phyloP scores from a whole-genome alignment of 2,113 vertebrate genomes.

The Leucoraja erinaceus region DNA sequence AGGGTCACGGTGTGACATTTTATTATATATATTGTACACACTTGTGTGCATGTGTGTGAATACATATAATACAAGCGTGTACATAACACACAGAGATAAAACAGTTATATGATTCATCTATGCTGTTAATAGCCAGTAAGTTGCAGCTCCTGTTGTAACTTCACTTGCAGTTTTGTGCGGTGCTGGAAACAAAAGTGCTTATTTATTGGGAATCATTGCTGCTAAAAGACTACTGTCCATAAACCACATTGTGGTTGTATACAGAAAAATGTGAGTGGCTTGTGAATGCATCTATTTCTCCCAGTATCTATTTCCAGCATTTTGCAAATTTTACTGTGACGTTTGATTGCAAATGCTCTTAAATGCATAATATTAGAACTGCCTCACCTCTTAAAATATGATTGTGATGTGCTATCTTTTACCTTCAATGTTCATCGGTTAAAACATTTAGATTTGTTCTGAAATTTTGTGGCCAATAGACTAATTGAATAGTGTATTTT shows the following conservation, averaged over 20 bases:
- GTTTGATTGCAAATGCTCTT: constrained; percentile 10
- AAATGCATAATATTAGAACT: neutral
- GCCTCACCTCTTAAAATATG: neutral
- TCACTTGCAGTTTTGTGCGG: constrained; percentile 74
- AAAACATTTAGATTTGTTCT: constrained; percentile 16
- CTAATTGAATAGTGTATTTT: neutral
- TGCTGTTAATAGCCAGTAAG: constrained; percentile 74
- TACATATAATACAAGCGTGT: neutral
- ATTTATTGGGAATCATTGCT: constrained; percentile 96
- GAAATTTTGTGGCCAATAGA: neutral
- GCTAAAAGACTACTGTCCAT: constrained; percentile 99
- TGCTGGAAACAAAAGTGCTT: constrained; percentile 78
- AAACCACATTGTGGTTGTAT: constrained; percentile 73
- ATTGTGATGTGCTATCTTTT: constrained; percentile 5
- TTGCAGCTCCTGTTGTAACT: constrained; percentile 73
- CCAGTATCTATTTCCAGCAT: constrained; percentile 56
- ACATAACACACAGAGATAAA: neutral
- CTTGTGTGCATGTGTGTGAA: constrained; percentile 58
- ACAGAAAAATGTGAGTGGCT: constrained; percentile 73
- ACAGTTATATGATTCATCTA: constrained; percentile 67
- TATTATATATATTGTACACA: constrained; percentile 60
- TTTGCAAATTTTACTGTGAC: neutral
- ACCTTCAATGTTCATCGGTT: neutral
- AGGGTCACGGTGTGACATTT: constrained; percentile 75
- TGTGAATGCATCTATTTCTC: constrained; percentile 78